Conservation (phyloP, 1,140 invertebrate species). For the Spodoptera litura region DNA sequence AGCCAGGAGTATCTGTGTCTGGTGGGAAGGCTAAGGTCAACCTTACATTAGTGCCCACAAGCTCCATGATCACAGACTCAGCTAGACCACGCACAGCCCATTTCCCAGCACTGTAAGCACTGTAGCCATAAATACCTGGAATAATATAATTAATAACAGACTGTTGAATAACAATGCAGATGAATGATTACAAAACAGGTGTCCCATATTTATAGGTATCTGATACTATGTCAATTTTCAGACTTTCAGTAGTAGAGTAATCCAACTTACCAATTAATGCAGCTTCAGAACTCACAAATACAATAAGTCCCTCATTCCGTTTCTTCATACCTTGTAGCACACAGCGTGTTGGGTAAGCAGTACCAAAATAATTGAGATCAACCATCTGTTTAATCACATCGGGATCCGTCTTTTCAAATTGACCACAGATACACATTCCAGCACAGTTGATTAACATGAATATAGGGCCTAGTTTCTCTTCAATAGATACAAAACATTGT, state of each 20-base stretch:
- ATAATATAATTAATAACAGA: conserved; percentile 25
- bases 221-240: too few species aligned
- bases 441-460: conserved; percentile 97
- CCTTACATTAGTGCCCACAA: conserved; percentile 92
- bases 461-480: conserved; percentile 89
- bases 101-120: conserved; percentile 96
- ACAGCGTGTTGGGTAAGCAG: conserved; percentile 90
- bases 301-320: conserved; percentile 91
- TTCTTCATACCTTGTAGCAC: conserved; percentile 91
- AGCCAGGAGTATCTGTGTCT: conserved; percentile 99
- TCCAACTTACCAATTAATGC: conserved; percentile 91
- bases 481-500: conserved; percentile 87
- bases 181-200: not conserved
- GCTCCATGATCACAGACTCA: conserved; percentile 97
- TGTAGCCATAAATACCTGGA: conserved; percentile 93
- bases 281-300: conserved; percentile 96
- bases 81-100: conserved; percentile 98
- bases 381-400: conserved; percentile 91
- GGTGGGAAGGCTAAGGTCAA: conserved; percentile 96
- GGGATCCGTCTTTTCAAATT: conserved; percentile 93
- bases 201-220: too few species aligned
- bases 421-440: conserved; percentile 92
- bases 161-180: not conserved
- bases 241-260: too few species aligned
- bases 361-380: conserved; percentile 91